phyloP scores from a whole-genome alignment of 2,888 invertebrate species.

The Orchesella flavescens region DNA sequence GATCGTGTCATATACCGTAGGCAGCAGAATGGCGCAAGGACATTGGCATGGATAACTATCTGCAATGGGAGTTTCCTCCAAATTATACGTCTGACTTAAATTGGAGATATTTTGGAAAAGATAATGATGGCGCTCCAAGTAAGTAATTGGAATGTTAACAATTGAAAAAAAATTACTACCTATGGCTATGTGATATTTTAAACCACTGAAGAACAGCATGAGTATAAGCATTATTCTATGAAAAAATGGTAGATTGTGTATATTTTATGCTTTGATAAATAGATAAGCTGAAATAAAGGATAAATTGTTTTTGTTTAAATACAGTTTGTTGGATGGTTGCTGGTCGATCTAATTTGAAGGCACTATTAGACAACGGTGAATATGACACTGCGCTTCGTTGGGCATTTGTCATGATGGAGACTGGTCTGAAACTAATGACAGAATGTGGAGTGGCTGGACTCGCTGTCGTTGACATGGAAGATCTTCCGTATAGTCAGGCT shows the following conservation, averaged over 20 bases:
- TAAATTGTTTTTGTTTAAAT: too few species aligned
- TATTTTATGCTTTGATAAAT: too few species aligned
- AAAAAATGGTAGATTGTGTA: too few species aligned
- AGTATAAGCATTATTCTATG: too few species aligned
- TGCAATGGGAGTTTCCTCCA: constrained; percentile 1
- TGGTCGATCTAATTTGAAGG: constrained; percentile 54
- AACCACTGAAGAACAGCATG: too few species aligned
- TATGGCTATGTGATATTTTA: too few species aligned
- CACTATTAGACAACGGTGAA: constrained; percentile 47
- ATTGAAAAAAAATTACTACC: too few species aligned
- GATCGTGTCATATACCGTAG: not conserved
- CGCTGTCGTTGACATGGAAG: constrained; percentile 41
- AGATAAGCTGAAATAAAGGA: too few species aligned
- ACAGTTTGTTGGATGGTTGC: constrained; percentile 18
- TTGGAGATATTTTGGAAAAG: constrained; percentile 9
- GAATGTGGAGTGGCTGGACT: constrained; percentile 29
- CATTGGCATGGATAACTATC: not conserved
- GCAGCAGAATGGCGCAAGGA: not conserved
- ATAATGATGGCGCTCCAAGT: constrained; percentile 16
- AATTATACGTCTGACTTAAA: not conserved
- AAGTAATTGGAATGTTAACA: not conserved
- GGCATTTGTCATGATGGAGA: constrained; percentile 47
- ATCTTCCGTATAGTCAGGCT: constrained; percentile 48
- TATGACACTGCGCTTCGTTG: constrained; percentile 47
- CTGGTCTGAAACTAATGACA: not conserved